Evolutionary conservation across 2,888 invertebrate genomes (phyloP).

Genomic region (Metacarcinus magister): DNA sequence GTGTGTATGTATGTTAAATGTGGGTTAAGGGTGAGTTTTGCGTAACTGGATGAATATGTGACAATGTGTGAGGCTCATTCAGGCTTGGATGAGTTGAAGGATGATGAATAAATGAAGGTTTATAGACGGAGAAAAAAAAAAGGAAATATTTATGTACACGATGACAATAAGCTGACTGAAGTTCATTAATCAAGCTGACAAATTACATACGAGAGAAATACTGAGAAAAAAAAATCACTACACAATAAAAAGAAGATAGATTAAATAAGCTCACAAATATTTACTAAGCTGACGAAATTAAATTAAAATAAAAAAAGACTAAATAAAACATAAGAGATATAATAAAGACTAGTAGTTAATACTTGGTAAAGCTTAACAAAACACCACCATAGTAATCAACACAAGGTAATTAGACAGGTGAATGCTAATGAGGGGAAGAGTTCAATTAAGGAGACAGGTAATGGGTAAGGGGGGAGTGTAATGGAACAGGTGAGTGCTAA

Average conservation of each 20-base stretch:
- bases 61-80: too few relatives aligned
- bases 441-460: neutral
- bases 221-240: neutral
- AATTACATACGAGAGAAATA: neutral
- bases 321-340: neutral
- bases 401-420: neutral
- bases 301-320: neutral
- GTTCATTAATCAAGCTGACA: neutral
- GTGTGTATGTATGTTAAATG: too few relatives aligned
- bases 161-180: neutral
- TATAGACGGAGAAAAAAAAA: too few relatives aligned
- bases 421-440: neutral
- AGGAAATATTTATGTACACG: neutral
- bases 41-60: too few relatives aligned
- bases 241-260: too few relatives aligned
- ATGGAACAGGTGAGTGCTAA: neutral
- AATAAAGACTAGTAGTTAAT: neutral
- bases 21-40: too few relatives aligned
- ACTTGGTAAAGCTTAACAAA: neutral
- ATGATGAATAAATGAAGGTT: too few relatives aligned
- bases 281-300: too few relatives aligned
- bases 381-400: neutral
- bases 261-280: too few relatives aligned
- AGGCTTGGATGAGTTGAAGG: too few relatives aligned
- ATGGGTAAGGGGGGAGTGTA: neutral